phyloP scores from a whole-genome alignment of 2,888 invertebrate species.

The Hirtodrosophila duncani region DNA sequence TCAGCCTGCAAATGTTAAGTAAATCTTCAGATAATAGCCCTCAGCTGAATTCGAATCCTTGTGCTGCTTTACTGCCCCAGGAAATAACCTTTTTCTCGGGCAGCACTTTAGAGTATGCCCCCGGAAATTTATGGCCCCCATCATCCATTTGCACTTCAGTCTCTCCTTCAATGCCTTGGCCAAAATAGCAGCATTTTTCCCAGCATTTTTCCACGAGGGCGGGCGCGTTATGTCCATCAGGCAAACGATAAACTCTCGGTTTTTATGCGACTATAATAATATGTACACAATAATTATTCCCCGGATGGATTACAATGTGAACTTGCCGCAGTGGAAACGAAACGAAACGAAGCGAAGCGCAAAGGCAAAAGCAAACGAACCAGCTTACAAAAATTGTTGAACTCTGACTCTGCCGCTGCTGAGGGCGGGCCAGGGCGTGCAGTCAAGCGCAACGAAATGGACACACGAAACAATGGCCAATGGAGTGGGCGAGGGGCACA shows the following conservation, averaged over 20 bases:
- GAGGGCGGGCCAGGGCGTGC: constrained; percentile 9
- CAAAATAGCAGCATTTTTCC: no score
- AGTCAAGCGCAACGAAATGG: constrained; percentile 47
- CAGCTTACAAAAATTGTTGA: constrained; percentile 44
- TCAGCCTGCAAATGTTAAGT: no score
- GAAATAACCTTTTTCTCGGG: constrained; percentile 41
- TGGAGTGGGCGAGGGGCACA: constrained; percentile 2
- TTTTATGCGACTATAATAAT: constrained; percentile 63
- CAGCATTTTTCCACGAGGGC: no score
- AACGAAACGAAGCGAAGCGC: constrained; percentile 33
- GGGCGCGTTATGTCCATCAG: constrained; percentile 39
- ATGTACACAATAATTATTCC: constrained; percentile 73
- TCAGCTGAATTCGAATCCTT: no score
- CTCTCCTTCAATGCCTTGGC: constrained; percentile 9
- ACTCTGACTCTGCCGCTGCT: constrained; percentile 27
- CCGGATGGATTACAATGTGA: constrained; percentile 66
- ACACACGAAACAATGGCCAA: constrained; percentile 41
- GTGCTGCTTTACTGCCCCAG: constrained; percentile 30
- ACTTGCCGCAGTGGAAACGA: constrained; percentile 46
- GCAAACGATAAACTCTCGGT: constrained; percentile 56
- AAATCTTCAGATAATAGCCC: no score
- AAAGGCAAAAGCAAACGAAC: no score
- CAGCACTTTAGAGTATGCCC: constrained; percentile 44
- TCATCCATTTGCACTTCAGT: constrained; percentile 36
- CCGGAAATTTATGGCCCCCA: constrained; percentile 60